These are phyloP conservation scores for Polylopha cassiicola DNA, from an alignment of 2,888 invertebrate species.

Conservation along the genomic window DNA sequence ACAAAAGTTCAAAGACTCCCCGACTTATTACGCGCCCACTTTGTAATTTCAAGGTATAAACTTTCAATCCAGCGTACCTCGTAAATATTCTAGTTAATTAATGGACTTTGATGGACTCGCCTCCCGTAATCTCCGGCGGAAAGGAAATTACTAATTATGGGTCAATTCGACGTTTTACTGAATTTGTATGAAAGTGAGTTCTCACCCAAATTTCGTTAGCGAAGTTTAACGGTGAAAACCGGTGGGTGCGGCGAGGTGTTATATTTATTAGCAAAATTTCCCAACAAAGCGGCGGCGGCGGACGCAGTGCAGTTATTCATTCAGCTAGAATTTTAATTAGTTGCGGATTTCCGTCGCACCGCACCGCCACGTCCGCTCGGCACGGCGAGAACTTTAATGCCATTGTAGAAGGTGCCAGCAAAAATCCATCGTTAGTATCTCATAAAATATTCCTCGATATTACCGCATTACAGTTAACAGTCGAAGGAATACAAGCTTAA, in stretches of 20 bases:
- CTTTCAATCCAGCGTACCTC: constrained; percentile 62
- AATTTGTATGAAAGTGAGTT: constrained; percentile 25
- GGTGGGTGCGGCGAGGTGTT: constrained; percentile 21
- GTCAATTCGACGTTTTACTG: constrained; percentile 40
- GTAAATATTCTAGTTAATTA: constrained; percentile 72
- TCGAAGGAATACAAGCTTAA: constrained; percentile 30
- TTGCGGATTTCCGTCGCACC: constrained; percentile 58
- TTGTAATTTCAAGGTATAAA: constrained; percentile 66
- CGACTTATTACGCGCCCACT: constrained; percentile 68
- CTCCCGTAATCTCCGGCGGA: constrained; percentile 46
- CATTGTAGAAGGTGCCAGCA: constrained; percentile 14
- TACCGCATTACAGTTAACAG: constrained; percentile 19
- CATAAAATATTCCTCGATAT: constrained; percentile 21
- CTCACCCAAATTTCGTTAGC: constrained; percentile 21
- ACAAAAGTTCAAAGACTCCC: constrained; percentile 64
- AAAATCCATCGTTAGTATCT: constrained; percentile 22
- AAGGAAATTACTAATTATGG: constrained; percentile 57
- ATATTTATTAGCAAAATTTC: constrained; percentile 35
- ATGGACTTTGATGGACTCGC: constrained; percentile 65
- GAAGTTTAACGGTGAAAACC: not conserved
- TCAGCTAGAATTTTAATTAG: constrained; percentile 70
- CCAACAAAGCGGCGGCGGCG: constrained; percentile 30
- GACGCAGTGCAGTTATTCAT: constrained; percentile 63
- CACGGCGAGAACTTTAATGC: constrained; percentile 27
- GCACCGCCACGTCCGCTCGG: constrained; percentile 36